These are phyloP conservation scores for Euplexia lucipara DNA, from an alignment of 2,888 invertebrate species.

Conservation along the genomic window DNA sequence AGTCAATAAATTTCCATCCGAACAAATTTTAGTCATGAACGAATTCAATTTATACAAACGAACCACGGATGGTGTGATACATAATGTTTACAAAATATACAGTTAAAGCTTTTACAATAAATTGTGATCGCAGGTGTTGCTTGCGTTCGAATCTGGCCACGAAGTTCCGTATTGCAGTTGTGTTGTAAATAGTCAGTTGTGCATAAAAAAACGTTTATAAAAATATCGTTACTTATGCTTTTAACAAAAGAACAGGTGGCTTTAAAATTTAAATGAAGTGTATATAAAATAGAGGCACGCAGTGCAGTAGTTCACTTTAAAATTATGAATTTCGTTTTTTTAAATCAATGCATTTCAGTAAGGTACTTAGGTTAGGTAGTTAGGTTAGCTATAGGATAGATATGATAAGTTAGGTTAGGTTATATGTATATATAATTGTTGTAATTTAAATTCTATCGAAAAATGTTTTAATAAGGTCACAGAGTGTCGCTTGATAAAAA, in stretches of 20 bases:
- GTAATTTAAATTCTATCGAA: no score
- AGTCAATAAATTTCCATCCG: neutral
- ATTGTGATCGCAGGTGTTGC: conserved; percentile 54
- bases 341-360: no score
- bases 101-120: conserved; percentile 55
- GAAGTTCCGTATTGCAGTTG: conserved; percentile 34
- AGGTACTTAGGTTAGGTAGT: no score
- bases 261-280: neutral
- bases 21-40: neutral
- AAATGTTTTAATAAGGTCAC: no score
- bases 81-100: conserved; percentile 22
- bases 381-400: no score
- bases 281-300: no score
- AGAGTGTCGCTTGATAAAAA: no score
- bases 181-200: conserved; percentile 1
- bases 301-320: no score
- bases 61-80: conserved; percentile 20
- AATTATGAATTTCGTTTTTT: no score
- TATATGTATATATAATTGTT: no score
- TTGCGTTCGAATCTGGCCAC: conserved; percentile 36
- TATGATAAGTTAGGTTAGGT: no score
- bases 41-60: conserved; percentile 42
- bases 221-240: neutral
- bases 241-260: neutral
- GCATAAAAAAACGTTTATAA: conserved; percentile 6